Conservation (phyloP, 2,888 invertebrate genomes). For the Eilema sororculum region DNA sequence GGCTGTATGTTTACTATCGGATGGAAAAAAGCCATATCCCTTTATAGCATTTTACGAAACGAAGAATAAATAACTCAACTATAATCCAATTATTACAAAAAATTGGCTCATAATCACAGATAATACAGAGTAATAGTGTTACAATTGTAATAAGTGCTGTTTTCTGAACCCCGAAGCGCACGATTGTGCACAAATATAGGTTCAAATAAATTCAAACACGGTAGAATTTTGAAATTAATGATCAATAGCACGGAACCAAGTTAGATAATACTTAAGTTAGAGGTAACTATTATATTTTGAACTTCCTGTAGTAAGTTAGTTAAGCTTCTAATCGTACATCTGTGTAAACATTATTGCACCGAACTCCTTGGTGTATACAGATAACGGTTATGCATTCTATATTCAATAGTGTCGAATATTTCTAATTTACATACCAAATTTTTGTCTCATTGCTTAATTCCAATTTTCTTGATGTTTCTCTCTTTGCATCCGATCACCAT, state of each 20-base stretch:
- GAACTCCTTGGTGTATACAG: not conserved
- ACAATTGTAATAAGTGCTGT: too few species aligned
- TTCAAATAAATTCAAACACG: not conserved
- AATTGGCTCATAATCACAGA: too few species aligned
- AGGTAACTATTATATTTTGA: not conserved
- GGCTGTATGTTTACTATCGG: too few species aligned
- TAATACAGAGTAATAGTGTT: too few species aligned
- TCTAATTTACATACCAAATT: not conserved
- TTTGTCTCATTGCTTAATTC: not conserved
- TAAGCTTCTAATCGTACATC: conserved; percentile 7
- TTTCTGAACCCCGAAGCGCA: not conserved
- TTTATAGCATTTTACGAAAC: too few species aligned
- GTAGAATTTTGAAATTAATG: not conserved
- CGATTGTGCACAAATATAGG: not conserved
- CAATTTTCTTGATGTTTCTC: not conserved
- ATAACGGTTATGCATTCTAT: not conserved
- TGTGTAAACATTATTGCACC: not conserved
- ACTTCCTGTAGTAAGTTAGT: not conserved
- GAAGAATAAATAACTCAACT: too few species aligned
- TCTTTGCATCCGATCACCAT: too few species aligned
- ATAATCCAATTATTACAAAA: too few species aligned
- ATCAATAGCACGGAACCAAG: not conserved
- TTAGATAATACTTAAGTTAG: not conserved
- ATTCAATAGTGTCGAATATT: not conserved
- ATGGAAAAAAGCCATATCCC: too few species aligned